Base-by-base conservation (phyloP, 1,140 invertebrate species). In the Rhagoletis pomonella region DNA sequence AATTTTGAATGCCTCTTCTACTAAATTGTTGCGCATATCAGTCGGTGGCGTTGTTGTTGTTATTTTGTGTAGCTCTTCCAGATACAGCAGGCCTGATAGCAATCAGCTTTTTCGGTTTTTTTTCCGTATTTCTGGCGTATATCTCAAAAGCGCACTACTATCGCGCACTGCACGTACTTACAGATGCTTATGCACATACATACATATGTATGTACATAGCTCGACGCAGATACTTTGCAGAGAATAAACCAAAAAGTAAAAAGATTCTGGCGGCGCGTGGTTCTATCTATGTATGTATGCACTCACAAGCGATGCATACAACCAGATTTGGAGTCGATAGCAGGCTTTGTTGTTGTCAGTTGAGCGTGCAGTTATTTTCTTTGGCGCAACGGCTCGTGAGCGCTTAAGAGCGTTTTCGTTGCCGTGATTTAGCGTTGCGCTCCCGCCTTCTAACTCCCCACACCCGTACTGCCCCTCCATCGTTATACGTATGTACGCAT, bases 311-410 rank as follows among this genome's bases (percentile, higher is more conserved):
- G 42, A 42, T n/a, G 67, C 67, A 73, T 44, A 73, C 67, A 73
- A 73, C 44, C 10, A 73, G 67, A 73, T 73, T 42, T 29, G 3
- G 12, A n/a, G 67, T 47, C 44, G 67, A 73, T 73, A 73, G 67
- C 42, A 44, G 14, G 5, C 4, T 12, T 47, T 17, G 14, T 44
- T 17, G 67, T 39, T 47, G 14, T 69, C 44, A 4, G 7, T 42
- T 73, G 67, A 73, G 67, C 67, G 67, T 73, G 67, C 65, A 69
- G 39, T 39, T 73, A 73, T 73, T 73, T 73, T 42, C 42, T n/a
- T 17, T 62, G 0, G 67, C 67, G 42, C 44, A 73, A 73, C 29
- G 4, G 17, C 60, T 73, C 44, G 17, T 44, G 42, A 17, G 67
- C 42, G 42, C 14, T 73, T 73, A 47, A 14, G n/a, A 73, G 42